Conservation (phyloP, 2,888 invertebrate species). For the Euproctis similis region DNA sequence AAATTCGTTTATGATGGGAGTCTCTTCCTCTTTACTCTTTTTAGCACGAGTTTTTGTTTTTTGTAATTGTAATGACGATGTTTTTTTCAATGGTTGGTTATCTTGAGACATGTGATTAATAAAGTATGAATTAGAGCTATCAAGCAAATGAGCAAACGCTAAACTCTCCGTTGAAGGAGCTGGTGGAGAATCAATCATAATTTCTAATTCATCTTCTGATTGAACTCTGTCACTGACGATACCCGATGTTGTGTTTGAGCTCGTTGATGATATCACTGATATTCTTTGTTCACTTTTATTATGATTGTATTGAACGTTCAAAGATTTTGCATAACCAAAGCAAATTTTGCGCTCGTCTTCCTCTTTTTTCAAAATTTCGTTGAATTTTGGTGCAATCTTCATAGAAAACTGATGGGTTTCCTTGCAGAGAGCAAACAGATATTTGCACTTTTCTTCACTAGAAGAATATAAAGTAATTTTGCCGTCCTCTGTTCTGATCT, state of each 20-base stretch:
- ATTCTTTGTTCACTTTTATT: constrained; percentile 87
- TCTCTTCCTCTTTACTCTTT: constrained; percentile 46
- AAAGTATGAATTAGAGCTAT: constrained; percentile 73
- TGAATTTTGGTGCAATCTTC: constrained; percentile 90
- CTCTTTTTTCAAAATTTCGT: constrained; percentile 87
- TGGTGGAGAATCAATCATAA: constrained; percentile 87
- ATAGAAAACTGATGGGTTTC: constrained; percentile 97
- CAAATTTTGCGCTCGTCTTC: constrained; percentile 84
- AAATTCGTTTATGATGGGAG: constrained; percentile 31
- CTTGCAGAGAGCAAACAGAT: constrained; percentile 89
- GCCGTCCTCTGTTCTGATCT: constrained; percentile 92
- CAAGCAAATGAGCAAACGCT: constrained; percentile 84
- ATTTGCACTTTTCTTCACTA: constrained; percentile 95
- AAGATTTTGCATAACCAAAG: constrained; percentile 81
- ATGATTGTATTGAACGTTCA: constrained; percentile 77
- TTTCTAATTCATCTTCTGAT: constrained; percentile 94
- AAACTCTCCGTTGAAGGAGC: constrained; percentile 92
- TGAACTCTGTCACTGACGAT: constrained; percentile 97
- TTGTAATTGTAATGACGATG: constrained; percentile 53
- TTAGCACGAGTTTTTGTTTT: constrained; percentile 46
- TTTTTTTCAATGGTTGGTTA: constrained; percentile 45
- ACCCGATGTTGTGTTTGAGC: constrained; percentile 97
- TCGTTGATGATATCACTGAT: constrained; percentile 93
- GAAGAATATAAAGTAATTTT: constrained; percentile 92
- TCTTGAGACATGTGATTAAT: constrained; percentile 48